Base-by-base conservation (phyloP, 2,888 invertebrate species). In the Clunio marinus region DNA sequence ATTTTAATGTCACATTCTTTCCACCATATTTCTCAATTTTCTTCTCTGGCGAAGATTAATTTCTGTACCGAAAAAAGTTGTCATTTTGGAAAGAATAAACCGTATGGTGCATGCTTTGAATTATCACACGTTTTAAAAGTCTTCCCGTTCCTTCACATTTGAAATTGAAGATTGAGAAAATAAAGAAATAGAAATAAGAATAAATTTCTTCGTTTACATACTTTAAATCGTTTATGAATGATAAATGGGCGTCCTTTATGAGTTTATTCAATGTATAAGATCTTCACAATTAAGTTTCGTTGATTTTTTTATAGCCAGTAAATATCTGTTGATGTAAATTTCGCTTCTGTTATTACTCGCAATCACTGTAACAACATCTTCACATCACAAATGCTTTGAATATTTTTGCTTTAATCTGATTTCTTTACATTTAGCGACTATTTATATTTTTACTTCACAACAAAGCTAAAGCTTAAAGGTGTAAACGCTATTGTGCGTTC, bases 21-120 rank as follows among this genome's bases (percentile, higher is more conserved):
- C 63, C 41, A 25, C 63, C 46, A 65, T 65, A 62, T 65, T 65
- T 46, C 28, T 65, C 37, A 17, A 60, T 24, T 41, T 32, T 37
- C 24, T 60, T 62, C 41, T 37, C 60, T 20, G 60, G 27, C 4
- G 17, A 20, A 46, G 63, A 45, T 45, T 65, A 45, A 65, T 65
- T 46, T 65, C 46, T 27, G 63, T 62, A 24, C 41, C 62, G 62
- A 62, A 62, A 62, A 62, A 62, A 62, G 62, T 62, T 62, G 62
- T 62, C 62, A 62, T 60, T 37, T 60, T 60, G 59, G 59, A 59
- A 17, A 13, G 41, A n/a, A 62, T 22, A 24, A 45, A 62, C 62
- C 62, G 62, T 62, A 62, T 62, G 62, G 62, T 62, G 62, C 62
- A 62, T 62, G 41, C 62, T 62, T 62, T 62, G 62, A 62, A 62